Base-by-base conservation (phyloP, 2,888 invertebrate genomes). In the Aromia moschata region DNA sequence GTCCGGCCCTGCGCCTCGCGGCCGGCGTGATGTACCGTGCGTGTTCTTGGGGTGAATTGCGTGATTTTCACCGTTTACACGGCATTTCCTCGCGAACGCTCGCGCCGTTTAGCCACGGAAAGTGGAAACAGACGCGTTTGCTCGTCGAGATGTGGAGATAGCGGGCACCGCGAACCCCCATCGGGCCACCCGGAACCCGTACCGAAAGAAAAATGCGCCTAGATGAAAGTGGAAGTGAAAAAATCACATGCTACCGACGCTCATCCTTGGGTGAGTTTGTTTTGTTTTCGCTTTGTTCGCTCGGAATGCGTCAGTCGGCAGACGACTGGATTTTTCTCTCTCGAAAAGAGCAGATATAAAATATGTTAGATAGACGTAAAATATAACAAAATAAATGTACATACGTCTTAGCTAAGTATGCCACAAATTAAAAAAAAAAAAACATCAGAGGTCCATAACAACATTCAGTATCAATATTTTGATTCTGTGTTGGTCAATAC, bases 231-330 rank as follows among this genome's bases (percentile, higher is more conserved):
- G 58, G 62, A 67, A 55, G 45, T 63, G 15, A 67, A 64, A 49
- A 65, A 69, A 44, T 58, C 67, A 43, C 66, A 69, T 40, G 61
- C 58, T 43, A 45, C 69, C 36, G 54, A 43, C 11, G 47, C 62
- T 31, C 71, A 74, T 67, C 65, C 67, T 37, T 75, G 73, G 75
- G 75, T 75, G 62, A 69, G 69, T 25, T 30, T 55, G 5, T 18
- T 41, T 52, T 45, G 1, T 15, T 30, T 2, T 25, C 4, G 3
- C 25, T 7, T 7, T 3, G 25, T 25, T 25, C 25, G 25, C 25
- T 7, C 25, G n/a, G n/a, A n/a, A 25, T 7, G 25, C 25, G 25
- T 3, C 25, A 25, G 25, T 25, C 25, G 25, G 25, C 25, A 7
- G 7, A 7, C n/a, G n/a, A n/a, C n/a, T n/a, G n/a, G n/a, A n/a